Evolutionary conservation across 2,888 invertebrate genomes (phyloP).

Genomic region (Hydraecia micacea): DNA sequence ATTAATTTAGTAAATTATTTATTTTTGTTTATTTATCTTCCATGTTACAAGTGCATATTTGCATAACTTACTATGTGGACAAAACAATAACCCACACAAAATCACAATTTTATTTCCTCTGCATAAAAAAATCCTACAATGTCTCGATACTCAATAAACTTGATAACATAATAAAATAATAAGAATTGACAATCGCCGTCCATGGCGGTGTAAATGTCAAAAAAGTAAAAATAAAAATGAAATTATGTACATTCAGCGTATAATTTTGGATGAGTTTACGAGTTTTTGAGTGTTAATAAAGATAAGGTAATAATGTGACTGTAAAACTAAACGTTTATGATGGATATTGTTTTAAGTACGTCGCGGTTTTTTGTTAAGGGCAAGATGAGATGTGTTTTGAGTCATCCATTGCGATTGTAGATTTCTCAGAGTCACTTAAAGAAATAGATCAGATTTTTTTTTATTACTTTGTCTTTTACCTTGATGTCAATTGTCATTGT

Average conservation of each 20-base stretch:
- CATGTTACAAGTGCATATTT: not conserved
- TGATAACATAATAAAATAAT: constrained; percentile 54
- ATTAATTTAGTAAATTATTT: not conserved
- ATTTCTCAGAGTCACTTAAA: not conserved
- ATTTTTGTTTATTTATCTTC: too few species aligned
- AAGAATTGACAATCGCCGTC: constrained; percentile 71
- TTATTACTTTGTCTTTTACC: not conserved
- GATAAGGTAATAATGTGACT: constrained; percentile 76
- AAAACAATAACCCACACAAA: not conserved
- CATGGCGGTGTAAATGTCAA: constrained; percentile 67
- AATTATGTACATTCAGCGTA: constrained; percentile 68
- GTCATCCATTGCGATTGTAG: not conserved
- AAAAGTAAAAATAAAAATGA: constrained; percentile 71
- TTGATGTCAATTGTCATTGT: too few species aligned
- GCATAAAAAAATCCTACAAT: constrained; percentile 14
- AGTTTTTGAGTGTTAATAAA: constrained; percentile 79
- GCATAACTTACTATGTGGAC: not conserved
- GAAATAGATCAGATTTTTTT: not conserved
- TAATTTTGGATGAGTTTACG: constrained; percentile 78
- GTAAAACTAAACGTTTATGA: constrained; percentile 80
- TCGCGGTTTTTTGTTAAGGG: constrained; percentile 62
- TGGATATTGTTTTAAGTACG: constrained; percentile 71
- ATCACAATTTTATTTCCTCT: not conserved
- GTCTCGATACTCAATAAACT: constrained; percentile 19
- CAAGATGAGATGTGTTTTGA: not conserved